Percentiles rank a stretch among this genome's conserved stretches.
Evolutionary conservation across 2,797 vertebrate species (phyloP).

Genomic region (Rhynchotus rufescens): DNA sequence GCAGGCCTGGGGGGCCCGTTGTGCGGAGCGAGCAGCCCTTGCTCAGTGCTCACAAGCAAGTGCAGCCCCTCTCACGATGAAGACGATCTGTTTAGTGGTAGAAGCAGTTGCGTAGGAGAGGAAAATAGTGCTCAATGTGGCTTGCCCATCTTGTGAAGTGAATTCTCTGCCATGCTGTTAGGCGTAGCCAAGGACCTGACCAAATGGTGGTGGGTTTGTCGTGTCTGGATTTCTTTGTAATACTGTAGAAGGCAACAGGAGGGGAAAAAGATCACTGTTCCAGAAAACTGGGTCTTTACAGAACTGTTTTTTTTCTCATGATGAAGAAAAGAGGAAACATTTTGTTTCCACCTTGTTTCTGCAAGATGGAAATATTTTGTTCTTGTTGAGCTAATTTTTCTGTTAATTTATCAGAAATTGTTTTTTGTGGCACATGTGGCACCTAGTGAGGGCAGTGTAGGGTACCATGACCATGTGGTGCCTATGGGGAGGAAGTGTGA

Average conservation of each 20-base stretch:
- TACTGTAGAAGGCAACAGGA: background rate
- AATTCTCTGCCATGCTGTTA: background rate
- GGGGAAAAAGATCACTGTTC: background rate
- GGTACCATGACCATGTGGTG: background rate
- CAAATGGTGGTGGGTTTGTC: background rate
- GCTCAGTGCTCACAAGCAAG: background rate
- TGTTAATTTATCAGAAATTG: background rate
- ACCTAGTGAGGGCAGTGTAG: background rate
- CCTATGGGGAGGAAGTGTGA: background rate
- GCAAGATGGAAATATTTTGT: background rate
- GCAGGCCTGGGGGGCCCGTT: background rate
- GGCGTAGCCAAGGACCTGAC: background rate
- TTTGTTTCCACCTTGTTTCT: background rate
- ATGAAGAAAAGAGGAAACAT: accelerated
- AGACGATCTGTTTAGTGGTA: background rate
- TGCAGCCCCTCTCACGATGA: accelerated
- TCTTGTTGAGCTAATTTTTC: background rate
- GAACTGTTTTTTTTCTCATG: background rate
- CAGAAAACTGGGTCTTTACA: background rate
- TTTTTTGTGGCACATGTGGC: background rate
- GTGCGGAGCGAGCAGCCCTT: background rate
- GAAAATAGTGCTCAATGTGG: background rate
- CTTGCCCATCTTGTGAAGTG: background rate
- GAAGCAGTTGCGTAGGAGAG: background rate
- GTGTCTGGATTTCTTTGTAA: background rate